phyloP scores from a whole-genome alignment of 2,888 invertebrate species.

The Eristalinus sepulchralis region DNA sequence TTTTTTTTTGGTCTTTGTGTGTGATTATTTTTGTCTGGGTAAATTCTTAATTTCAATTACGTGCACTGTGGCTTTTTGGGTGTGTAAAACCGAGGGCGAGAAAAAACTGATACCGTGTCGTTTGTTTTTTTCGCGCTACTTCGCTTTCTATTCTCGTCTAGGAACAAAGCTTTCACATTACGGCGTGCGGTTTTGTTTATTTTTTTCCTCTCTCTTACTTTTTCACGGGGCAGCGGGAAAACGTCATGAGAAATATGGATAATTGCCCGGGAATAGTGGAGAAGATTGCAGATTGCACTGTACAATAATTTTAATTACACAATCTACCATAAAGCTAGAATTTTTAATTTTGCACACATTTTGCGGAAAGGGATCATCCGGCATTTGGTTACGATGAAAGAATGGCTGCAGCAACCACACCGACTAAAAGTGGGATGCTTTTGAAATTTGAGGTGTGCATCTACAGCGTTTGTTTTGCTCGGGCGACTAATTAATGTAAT shows the following conservation, averaged over 20 bases:
- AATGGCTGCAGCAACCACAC: not conserved
- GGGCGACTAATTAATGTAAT: slow-evolving; percentile 52
- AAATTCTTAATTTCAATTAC: slow-evolving; percentile 72
- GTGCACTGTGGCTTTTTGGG: slow-evolving; percentile 65
- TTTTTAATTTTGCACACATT: slow-evolving; percentile 62
- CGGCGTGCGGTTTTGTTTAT: slow-evolving; percentile 37
- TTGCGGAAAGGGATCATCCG: slow-evolving; percentile 30
- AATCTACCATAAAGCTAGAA: slow-evolving; percentile 66
- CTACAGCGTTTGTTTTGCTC: slow-evolving; percentile 24
- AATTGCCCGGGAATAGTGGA: slow-evolving; percentile 57
- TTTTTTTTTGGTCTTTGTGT: slow-evolving; percentile 49
- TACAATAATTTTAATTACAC: slow-evolving; percentile 69
- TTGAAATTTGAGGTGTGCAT: slow-evolving; percentile 41
- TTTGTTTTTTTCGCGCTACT: slow-evolving; percentile 44
- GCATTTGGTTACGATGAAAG: not conserved
- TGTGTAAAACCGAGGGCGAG: slow-evolving; percentile 34
- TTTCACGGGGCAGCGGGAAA: slow-evolving; percentile 30
- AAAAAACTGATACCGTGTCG: slow-evolving; percentile 50
- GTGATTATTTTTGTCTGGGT: slow-evolving; percentile 69
- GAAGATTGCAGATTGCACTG: slow-evolving; percentile 54
- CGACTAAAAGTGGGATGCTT: slow-evolving; percentile 32
- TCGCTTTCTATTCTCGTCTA: slow-evolving; percentile 56
- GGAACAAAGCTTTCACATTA: slow-evolving; percentile 66
- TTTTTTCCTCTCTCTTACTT: slow-evolving; percentile 19
- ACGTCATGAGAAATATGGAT: slow-evolving; percentile 61